Evolutionary conservation across 2,888 invertebrate species (phyloP).

Genomic region (Leucoptera coffeella): DNA sequence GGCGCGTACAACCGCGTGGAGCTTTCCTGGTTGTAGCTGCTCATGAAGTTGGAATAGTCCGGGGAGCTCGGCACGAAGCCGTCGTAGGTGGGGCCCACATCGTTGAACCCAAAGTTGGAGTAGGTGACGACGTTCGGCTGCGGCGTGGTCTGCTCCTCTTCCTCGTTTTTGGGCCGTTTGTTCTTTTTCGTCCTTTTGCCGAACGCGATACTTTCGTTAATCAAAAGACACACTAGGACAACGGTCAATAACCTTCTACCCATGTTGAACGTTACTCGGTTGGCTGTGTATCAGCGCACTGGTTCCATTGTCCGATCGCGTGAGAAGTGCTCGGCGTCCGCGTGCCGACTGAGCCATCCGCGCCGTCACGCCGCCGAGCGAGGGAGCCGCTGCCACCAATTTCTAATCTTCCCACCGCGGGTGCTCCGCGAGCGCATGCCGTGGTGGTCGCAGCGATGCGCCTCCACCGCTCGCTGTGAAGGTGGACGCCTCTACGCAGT

Average conservation of each 20-base stretch:
- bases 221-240: slow-evolving; percentile 16
- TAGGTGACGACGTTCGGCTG: slow-evolving; percentile 38
- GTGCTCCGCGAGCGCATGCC: too few relatives aligned
- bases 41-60: slow-evolving; percentile 25
- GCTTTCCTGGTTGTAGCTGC: slow-evolving; percentile 16
- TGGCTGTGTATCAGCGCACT: slow-evolving; percentile 13
- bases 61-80: slow-evolving; percentile 38
- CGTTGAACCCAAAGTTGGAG: slow-evolving; percentile 40
- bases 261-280: too few relatives aligned
- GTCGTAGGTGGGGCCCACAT: slow-evolving; percentile 26
- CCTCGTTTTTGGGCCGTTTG: slow-evolving; percentile 18
- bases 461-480: too few relatives aligned
- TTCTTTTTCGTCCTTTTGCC: slow-evolving; percentile 24
- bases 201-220: slow-evolving; percentile 12
- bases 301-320: slow-evolving; percentile 33
- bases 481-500: too few relatives aligned
- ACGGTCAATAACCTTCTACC: slow-evolving; percentile 7
- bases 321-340: slow-evolving; percentile 23
- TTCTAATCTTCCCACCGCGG: too few relatives aligned
- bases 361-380: slow-evolving; percentile 1
- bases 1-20: slow-evolving; percentile 29
- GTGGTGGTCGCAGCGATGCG: too few relatives aligned
- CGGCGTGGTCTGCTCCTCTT: slow-evolving; percentile 18
- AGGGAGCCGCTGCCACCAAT: not conserved
- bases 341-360: slow-evolving; percentile 20